Percentiles rank a stretch among this genome's conserved stretches.
Conservation (phyloP, 2,113 vertebrate species). For the Tetrao urogallus region DNA sequence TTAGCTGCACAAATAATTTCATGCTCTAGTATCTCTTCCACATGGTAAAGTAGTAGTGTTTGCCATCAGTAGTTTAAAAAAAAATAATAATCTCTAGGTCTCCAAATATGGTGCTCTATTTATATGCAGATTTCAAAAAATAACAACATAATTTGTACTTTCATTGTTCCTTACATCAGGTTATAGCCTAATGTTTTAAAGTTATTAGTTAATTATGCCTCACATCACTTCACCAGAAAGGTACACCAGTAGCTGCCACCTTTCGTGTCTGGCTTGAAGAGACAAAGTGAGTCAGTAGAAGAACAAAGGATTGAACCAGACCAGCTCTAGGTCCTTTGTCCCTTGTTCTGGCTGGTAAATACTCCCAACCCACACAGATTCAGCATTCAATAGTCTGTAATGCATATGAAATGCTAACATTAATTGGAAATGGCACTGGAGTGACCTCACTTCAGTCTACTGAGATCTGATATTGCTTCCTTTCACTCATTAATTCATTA, state of each 20-base stretch:
- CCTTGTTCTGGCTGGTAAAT: slow-evolving; percentile 13
- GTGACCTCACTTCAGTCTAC: slow-evolving; percentile 59
- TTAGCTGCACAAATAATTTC: slow-evolving; percentile 40
- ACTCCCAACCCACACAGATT: slow-evolving; percentile 35
- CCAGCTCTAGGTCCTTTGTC: not conserved
- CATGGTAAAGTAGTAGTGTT: not conserved
- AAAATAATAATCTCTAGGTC: not conserved
- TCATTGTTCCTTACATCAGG: not conserved
- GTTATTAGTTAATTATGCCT: slow-evolving; percentile 36
- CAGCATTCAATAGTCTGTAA: slow-evolving; percentile 44
- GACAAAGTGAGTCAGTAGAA: slow-evolving; percentile 10
- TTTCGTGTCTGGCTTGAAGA: not conserved
- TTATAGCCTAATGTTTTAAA: slow-evolving; percentile 24
- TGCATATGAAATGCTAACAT: slow-evolving; percentile 51
- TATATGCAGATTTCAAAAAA: slow-evolving; percentile 43
- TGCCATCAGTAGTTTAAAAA: not conserved
- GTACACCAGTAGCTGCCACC: not conserved
- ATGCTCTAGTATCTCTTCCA: slow-evolving; percentile 42
- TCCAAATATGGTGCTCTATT: slow-evolving; percentile 20
- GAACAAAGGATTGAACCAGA: slow-evolving; percentile 21
- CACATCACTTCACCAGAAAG: slow-evolving; percentile 8
- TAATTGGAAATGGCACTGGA: slow-evolving; percentile 54
- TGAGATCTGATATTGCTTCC: slow-evolving; percentile 65
- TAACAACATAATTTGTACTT: slow-evolving; percentile 17
- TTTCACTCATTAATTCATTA: slow-evolving; percentile 70